Base-by-base conservation (phyloP, 2,113 vertebrate genomes). In the Origma solitaria region DNA sequence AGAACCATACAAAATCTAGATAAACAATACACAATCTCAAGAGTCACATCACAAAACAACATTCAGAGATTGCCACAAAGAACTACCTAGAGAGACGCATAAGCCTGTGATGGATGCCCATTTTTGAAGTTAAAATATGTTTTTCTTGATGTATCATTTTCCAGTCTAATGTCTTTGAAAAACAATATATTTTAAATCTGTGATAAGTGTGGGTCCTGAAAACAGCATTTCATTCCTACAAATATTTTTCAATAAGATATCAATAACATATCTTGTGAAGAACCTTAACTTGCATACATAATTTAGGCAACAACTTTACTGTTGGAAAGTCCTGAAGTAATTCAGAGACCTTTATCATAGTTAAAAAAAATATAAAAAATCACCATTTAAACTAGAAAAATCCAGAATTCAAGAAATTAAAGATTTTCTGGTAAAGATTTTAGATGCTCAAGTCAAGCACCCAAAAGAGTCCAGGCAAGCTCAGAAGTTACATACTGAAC, bases 161-260 rank as follows among this genome's bases (percentile, higher is more conserved):
- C 61, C 51, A 54, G 18, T 27, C 35, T 13, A 76, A 9, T 2
- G 1, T 44, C 62, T 85, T 71, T 42, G 58, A 92, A 92, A 93
- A 90, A 21, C 6, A 2, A 82, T 14, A 2, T 56, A 54, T 49
- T 31, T 76, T 38, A 71, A 45, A 81, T 23, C 35, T 45, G 62
- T 1, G 1, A 9, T 28, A 51, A 6, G 1, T 0, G 0, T 11
- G 57, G 17, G 17, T 57, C 57, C 71, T 85, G 42, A 47, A 88
- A 88, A 42, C 4, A 79, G 37, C 18, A 42, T 35, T 71, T 72
- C 8, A 88, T 37, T 62, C 28, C 31, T 69, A 76, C 31, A 69
- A 42, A 15, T 81, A 79, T 38, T 91, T 85, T 84, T 78, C 49
- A 68, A 0, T n/a, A 56, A 61, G 38, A 45, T n/a, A n/a, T 35